phyloP scores from a whole-genome alignment of 2,888 invertebrate genomes.

The Zele albiditarsus region DNA sequence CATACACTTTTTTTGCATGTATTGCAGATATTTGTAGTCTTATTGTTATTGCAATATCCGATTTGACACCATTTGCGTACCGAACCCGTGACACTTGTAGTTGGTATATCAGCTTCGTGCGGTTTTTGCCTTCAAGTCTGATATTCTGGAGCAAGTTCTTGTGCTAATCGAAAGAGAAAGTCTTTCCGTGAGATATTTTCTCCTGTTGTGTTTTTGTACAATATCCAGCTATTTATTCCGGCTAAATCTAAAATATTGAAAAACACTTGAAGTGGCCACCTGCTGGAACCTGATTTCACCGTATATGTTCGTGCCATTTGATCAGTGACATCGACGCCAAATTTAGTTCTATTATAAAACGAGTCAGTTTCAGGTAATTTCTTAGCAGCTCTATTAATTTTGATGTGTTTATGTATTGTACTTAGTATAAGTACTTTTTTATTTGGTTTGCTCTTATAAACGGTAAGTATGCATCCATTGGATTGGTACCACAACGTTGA shows the following conservation, averaged over 20 bases:
- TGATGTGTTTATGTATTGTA: conserved; percentile 53
- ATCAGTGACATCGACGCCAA: conserved; percentile 53
- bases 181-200: conserved; percentile 36
- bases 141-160: too few relatives aligned
- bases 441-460: conserved; percentile 57
- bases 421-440: conserved; percentile 55
- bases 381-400: conserved; percentile 53
- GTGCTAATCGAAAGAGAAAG: too few relatives aligned
- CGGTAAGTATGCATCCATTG: conserved; percentile 50
- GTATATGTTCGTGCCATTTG: conserved; percentile 60
- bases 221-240: conserved; percentile 57
- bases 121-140: too few relatives aligned
- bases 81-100: too few relatives aligned
- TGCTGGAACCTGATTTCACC: conserved; percentile 53
- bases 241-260: conserved; percentile 52
- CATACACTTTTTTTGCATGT: too few relatives aligned
- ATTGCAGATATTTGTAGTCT: too few relatives aligned
- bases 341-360: conserved; percentile 56
- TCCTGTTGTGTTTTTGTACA: conserved; percentile 52
- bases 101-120: too few relatives aligned
- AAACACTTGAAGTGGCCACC: conserved; percentile 51
- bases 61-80: too few relatives aligned
- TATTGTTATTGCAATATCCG: too few relatives aligned
- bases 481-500: conserved; percentile 50
- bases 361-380: conserved; percentile 54